Conservation (phyloP, 1,140 invertebrate genomes). For the Eumaeus atala region DNA sequence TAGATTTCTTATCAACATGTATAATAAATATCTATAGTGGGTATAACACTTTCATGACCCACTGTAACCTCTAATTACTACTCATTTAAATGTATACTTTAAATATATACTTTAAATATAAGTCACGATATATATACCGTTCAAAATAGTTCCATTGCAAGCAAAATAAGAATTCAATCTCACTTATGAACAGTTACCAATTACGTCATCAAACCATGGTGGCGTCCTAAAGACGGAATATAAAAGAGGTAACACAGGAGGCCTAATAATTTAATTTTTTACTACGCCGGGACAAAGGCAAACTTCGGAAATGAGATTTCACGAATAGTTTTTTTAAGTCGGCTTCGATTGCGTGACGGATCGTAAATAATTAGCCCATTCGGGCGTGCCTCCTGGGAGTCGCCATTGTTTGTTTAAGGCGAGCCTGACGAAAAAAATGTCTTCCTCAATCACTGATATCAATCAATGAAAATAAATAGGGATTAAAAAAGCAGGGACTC, state of each 20-base stretch:
- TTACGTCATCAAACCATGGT: too few species aligned
- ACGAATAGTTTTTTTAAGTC: slow-evolving; percentile 52
- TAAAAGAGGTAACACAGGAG: slow-evolving; percentile 33
- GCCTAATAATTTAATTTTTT: slow-evolving; percentile 41
- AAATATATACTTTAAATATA: too few species aligned
- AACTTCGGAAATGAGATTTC: slow-evolving; percentile 63
- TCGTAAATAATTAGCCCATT: slow-evolving; percentile 67
- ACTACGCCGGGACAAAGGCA: slow-evolving; percentile 37
- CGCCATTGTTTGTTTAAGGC: slow-evolving; percentile 53
- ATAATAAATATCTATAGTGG: too few species aligned
- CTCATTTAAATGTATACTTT: too few species aligned
- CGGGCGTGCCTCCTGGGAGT: slow-evolving; percentile 45
- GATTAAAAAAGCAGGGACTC: too few species aligned
- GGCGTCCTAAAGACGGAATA: slow-evolving; percentile 21
- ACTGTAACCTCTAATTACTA: too few species aligned
- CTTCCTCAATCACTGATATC: slow-evolving; percentile 25
- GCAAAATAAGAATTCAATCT: too few species aligned
- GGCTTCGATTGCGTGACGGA: slow-evolving; percentile 49
- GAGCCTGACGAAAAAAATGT: slow-evolving; percentile 42
- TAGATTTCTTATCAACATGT: too few species aligned
- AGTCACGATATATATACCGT: too few species aligned
- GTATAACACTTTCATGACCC: too few species aligned
- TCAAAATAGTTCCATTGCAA: too few species aligned
- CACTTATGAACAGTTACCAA: too few species aligned
- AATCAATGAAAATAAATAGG: slow-evolving; percentile 17